A percentile compares a stretch with the other conserved stretches of the same genome.
phyloP scores from a whole-genome alignment of 2,888 invertebrate genomes.

The Rhyacophila evoluta region DNA sequence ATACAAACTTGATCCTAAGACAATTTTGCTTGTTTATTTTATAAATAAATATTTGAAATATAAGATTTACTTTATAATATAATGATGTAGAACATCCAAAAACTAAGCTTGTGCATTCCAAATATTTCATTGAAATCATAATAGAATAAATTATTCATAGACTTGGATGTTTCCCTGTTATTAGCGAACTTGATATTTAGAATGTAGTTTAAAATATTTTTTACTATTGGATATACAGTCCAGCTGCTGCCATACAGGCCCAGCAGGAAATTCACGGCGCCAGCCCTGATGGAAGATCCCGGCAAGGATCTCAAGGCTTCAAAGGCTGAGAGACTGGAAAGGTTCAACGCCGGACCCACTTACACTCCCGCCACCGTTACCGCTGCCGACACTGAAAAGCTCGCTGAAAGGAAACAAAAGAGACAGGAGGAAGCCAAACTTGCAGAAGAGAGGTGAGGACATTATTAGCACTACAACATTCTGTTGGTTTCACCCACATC shows the following conservation, averaged over 20 bases:
- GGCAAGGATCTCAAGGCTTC: constrained; percentile 72
- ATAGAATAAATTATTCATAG: too few relatives aligned
- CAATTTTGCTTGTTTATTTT: too few relatives aligned
- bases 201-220: neutral
- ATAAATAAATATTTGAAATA: too few relatives aligned
- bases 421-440: constrained; percentile 75
- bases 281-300: constrained; percentile 71
- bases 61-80: too few relatives aligned
- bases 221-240: constrained; percentile 61
- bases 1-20: too few relatives aligned
- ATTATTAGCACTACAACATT: too few relatives aligned
- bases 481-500: too few relatives aligned
- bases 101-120: too few relatives aligned
- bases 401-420: constrained; percentile 70
- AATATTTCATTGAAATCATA: too few relatives aligned
- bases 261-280: constrained; percentile 76
- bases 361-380: constrained; percentile 58
- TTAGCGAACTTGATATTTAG: too few relatives aligned
- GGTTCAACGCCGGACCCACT: constrained; percentile 70
- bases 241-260: constrained; percentile 77
- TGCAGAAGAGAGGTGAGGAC: constrained; percentile 71
- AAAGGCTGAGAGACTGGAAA: constrained; percentile 73
- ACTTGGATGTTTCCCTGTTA: too few relatives aligned
- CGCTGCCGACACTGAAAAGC: constrained; percentile 61
- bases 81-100: too few relatives aligned